Base-by-base conservation (phyloP, 2,888 invertebrate species). In the Isoperla grammatica region DNA sequence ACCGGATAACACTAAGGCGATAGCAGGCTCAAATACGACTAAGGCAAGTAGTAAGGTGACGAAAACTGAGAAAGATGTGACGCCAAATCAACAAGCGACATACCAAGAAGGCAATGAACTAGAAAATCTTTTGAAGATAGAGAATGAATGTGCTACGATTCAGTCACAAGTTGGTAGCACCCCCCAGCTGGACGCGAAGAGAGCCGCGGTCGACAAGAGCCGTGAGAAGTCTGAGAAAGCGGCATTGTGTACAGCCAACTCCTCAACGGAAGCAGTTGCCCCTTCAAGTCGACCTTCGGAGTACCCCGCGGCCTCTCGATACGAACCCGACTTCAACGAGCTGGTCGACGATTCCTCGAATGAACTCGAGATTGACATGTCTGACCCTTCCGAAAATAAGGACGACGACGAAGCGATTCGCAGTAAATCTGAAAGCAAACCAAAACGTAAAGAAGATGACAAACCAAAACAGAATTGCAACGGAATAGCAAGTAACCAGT, bases 351-450 rank as follows among this genome's bases (percentile, higher is more conserved):
- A 88, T 67, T 87, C 87, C 42, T 87, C 88, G 61, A 87, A 87
- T 69, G 88, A 88, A 69, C 71, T 88, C 58, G 88, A 88, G 73
- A 88, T 88, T 67, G 88, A 88, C 71, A 87, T 87, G 83, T 86
- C 87, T 0, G 87, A 87, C 66, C 79, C 85, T 45, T 78, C 81
- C 22, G 79, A 80, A n/a, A 85, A 85, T 58, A 83, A 81, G 67
- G 83, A 83, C 58, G 84, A 85, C 13, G 81, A 81, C 39, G 77
- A 78, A 43, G 75, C 76, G 61, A 76, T 75, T 37, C 78, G 77
- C 65, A 76, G 78, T 60, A 70, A 73, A 61, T 80, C 79, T 66
- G 74, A 76, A 45, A 53, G 58, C 53, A 59, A 64, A 60, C 37
- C 62, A 64, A 45, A 66, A 62, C 19, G 68, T 65, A 29, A 66